Conservation (phyloP, 2,797 vertebrate species). For the Ctenosaura bakeri region DNA sequence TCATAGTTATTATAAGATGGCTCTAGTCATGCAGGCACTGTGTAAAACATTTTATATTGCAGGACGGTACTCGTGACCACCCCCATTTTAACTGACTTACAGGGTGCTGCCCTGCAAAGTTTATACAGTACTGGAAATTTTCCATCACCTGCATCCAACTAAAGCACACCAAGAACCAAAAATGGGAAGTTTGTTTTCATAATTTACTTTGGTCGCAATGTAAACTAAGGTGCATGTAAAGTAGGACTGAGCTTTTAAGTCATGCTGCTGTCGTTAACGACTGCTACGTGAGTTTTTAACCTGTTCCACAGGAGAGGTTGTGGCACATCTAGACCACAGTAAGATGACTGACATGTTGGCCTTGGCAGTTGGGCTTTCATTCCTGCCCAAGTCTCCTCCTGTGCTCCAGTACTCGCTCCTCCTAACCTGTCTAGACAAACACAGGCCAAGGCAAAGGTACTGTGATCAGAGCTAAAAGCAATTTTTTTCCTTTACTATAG, state of each 20-base stretch:
- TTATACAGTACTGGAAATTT: not conserved
- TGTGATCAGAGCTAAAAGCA: no score
- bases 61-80: not conserved
- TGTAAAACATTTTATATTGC: not conserved
- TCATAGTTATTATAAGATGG: not conserved
- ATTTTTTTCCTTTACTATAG: no score
- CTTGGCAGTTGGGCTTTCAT: not conserved
- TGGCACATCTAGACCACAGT: not conserved
- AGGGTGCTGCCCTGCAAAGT: not conserved
- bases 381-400: not conserved
- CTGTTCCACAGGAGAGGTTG: not conserved
- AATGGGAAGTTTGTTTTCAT: not conserved
- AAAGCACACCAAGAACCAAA: not conserved
- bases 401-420: not conserved
- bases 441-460: not conserved
- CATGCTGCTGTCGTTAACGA: not conserved
- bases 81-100: not conserved
- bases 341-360: not conserved
- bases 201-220: not conserved
- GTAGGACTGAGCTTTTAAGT: not conserved
- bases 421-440: not conserved
- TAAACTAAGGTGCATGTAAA: not conserved
- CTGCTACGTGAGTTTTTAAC: not conserved
- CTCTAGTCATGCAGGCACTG: not conserved
- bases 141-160: not conserved